These are phyloP conservation scores for Nycticryphes semicollaris DNA, from an alignment of 2,113 vertebrate genomes.

Conservation along the genomic window DNA sequence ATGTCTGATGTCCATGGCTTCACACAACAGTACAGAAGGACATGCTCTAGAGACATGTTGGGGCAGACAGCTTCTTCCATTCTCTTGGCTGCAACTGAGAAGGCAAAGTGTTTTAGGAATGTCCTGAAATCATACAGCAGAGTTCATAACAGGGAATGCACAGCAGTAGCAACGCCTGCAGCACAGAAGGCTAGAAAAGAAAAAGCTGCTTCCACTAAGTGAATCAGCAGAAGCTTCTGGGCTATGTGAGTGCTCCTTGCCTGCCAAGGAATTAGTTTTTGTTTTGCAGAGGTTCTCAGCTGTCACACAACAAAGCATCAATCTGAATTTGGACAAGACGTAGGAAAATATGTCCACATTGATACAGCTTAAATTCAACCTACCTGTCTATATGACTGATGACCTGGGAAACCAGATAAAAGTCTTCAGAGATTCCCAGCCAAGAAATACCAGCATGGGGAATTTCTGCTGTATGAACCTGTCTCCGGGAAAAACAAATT, in stretches of 20 bases:
- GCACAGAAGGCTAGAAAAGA: not conserved
- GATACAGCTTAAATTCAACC: not conserved
- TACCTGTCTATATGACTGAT: not conserved
- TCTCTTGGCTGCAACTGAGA: not conserved
- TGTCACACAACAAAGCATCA: not conserved
- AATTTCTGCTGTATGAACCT: not conserved
- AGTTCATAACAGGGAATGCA: not conserved
- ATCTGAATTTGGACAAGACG: not conserved
- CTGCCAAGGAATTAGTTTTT: not conserved
- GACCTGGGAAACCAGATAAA: not conserved
- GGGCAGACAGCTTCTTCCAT: not conserved
- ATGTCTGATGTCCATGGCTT: not conserved
- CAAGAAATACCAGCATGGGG: not conserved
- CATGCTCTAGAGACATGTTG: not conserved
- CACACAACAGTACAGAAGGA: not conserved
- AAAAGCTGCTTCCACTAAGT: not conserved
- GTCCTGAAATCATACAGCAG: not conserved
- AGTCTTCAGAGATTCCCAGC: not conserved
- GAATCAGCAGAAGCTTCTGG: not conserved
- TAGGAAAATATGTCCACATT: not conserved
- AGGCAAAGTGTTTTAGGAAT: not conserved
- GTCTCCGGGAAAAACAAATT: not conserved
- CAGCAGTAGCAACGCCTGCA: not conserved
- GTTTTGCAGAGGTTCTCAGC: not conserved
- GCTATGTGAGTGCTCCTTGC: not conserved